Evolutionary conservation across 1,140 invertebrate genomes (phyloP).

Genomic region (Drosophila micromelanica): DNA sequence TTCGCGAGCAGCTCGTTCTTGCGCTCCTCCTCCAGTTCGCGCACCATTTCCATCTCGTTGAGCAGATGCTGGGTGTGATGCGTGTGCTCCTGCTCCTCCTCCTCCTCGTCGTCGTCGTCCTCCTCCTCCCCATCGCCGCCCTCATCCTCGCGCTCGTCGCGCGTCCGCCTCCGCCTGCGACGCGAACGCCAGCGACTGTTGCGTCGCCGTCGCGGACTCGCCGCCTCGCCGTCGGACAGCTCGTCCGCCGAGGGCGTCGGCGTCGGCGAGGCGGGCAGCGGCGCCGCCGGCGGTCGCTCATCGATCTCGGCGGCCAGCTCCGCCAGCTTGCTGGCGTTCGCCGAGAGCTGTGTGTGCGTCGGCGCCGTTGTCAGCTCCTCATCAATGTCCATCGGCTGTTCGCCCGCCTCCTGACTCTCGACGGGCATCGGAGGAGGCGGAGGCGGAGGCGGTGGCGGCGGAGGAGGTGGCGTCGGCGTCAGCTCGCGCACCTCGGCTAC

Average conservation of each 20-base stretch:
- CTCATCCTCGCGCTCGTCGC: constrained; percentile 49
- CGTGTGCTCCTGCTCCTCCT: constrained; percentile 71
- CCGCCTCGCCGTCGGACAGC: constrained; percentile 44
- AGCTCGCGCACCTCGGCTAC: too few species aligned
- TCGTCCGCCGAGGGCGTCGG: constrained; percentile 73
- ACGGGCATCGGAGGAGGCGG: too few species aligned
- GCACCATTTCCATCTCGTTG: constrained; percentile 75
- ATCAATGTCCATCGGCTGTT: constrained; percentile 80
- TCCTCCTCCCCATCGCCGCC: constrained; percentile 56
- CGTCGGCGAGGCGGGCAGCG: constrained; percentile 73
- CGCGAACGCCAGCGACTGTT: constrained; percentile 55
- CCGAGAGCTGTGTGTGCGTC: constrained; percentile 70
- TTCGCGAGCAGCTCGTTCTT: constrained; percentile 76
- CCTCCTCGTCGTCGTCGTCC: constrained; percentile 40
- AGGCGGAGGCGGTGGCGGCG: constrained; percentile 8
- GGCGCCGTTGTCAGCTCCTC: constrained; percentile 77
- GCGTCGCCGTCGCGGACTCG: constrained; percentile 49
- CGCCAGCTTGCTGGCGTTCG: constrained; percentile 60
- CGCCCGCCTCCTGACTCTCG: constrained; percentile 51
- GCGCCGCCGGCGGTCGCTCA: constrained; percentile 75
- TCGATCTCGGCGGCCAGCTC: constrained; percentile 69
- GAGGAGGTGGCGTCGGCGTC: too few species aligned
- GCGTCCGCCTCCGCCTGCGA: constrained; percentile 50
- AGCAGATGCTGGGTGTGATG: constrained; percentile 79
- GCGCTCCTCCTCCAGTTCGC: constrained; percentile 75